Percentiles rank a stretch among this genome's conserved stretches.
Evolutionary conservation across 2,888 invertebrate genomes (phyloP).

Genomic region (Dioctria linearis): DNA sequence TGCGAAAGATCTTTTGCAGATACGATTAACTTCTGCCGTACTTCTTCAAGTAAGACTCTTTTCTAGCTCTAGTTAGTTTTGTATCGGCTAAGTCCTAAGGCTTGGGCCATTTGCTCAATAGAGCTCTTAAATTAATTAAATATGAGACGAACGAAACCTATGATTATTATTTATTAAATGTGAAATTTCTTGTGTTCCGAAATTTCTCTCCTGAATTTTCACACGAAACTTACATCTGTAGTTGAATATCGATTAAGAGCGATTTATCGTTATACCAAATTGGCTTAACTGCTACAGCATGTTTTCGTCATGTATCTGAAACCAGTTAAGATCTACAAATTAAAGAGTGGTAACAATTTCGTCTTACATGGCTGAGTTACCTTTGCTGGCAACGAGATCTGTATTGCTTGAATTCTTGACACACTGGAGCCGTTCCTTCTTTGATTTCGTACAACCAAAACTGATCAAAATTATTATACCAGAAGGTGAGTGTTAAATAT

Average conservation of each 20-base stretch:
- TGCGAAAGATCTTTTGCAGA: slow-evolving; percentile 11
- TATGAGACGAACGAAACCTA: background rate
- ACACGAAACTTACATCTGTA: background rate
- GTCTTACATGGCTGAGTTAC: slow-evolving; percentile 25
- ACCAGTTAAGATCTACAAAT: slow-evolving; percentile 43
- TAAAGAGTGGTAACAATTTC: slow-evolving; percentile 40
- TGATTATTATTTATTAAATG: background rate
- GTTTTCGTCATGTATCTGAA: slow-evolving; percentile 10
- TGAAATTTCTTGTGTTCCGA: background rate
- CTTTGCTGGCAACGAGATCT: slow-evolving; percentile 16
- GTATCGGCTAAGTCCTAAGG: no score
- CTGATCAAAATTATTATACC: background rate
- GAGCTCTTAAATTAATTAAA: slow-evolving; percentile 10
- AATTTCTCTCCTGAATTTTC: background rate
- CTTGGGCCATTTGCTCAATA: background rate
- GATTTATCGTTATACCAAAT: slow-evolving; percentile 29
- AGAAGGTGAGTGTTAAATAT: slow-evolving; percentile 30
- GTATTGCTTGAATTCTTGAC: slow-evolving; percentile 28
- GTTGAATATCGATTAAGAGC: background rate
- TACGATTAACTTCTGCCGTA: slow-evolving; percentile 34
- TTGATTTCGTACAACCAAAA: slow-evolving; percentile 13
- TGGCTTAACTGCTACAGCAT: slow-evolving; percentile 32
- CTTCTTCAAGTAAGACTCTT: slow-evolving; percentile 26
- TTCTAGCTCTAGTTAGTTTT: background rate
- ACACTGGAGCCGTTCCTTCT: slow-evolving; percentile 16